phyloP scores from a whole-genome alignment of 2,797 vertebrate species.

The Hirundo rustica region DNA sequence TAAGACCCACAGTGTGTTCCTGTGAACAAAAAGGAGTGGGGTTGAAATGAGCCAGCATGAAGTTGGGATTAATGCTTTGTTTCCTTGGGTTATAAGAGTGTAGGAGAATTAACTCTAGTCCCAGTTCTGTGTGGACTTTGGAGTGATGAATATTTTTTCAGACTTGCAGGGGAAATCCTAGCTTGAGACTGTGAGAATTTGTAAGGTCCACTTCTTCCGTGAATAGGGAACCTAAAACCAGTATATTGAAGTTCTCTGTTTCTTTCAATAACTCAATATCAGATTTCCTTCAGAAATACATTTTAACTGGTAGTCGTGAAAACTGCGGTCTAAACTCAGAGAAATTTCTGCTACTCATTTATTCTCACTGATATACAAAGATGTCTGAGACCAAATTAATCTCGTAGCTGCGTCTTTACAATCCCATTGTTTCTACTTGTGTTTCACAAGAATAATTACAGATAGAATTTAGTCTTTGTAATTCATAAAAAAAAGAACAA shows the following conservation, averaged over 20 bases:
- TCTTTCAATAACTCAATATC: background rate
- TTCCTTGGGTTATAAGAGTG: background rate
- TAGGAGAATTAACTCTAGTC: background rate
- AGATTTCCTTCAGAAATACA: background rate
- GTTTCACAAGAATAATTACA: background rate
- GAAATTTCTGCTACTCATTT: background rate
- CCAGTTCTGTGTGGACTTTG: background rate
- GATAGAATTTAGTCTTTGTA: background rate
- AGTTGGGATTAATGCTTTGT: background rate
- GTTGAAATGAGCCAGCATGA: background rate
- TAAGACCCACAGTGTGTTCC: background rate
- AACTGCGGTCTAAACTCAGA: background rate
- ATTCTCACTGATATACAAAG: background rate
- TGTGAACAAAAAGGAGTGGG: fast-evolving
- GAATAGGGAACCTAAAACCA: background rate
- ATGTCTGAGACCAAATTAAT: background rate
- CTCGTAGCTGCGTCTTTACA: background rate
- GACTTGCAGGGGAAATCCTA: background rate
- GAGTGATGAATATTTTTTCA: background rate
- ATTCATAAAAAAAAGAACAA: background rate
- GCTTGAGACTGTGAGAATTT: background rate
- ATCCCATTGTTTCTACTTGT: background rate
- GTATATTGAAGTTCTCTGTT: background rate
- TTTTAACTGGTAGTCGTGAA: background rate
- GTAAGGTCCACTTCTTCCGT: background rate